Evolutionary conservation across 2,888 invertebrate species (phyloP).

Genomic region (Drosophila subquinaria): DNA sequence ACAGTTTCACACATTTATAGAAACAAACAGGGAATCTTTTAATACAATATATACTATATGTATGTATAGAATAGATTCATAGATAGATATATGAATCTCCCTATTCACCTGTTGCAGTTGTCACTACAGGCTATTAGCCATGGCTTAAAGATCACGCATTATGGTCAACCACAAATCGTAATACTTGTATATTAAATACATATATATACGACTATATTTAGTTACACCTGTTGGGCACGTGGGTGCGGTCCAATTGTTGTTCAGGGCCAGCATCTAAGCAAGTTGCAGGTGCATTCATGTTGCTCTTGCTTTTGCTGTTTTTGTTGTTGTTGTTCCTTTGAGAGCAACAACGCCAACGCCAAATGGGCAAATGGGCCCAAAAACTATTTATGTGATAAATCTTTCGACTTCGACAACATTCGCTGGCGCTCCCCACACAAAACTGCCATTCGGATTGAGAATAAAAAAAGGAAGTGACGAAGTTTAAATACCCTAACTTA

Average conservation of each 20-base stretch:
- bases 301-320: constrained; percentile 28
- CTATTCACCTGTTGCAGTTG: constrained; percentile 48
- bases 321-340: constrained; percentile 40
- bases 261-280: constrained; percentile 48
- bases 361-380: constrained; percentile 6
- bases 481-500: neutral
- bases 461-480: neutral
- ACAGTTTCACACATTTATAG: constrained; percentile 9
- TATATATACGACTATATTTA: constrained; percentile 10
- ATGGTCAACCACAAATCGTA: constrained; percentile 13
- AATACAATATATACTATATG: neutral
- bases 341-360: constrained; percentile 46
- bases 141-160: constrained; percentile 12
- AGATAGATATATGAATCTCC: neutral
- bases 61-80: neutral
- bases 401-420: constrained; percentile 42
- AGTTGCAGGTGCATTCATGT: constrained; percentile 50
- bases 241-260: constrained; percentile 36
- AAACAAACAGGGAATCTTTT: constrained; percentile 24
- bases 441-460: constrained; percentile 29
- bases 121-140: constrained; percentile 12
- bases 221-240: constrained; percentile 46
- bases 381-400: constrained; percentile 40
- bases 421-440: constrained; percentile 42
- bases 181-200: neutral